These are phyloP conservation scores for Malaclemys terrapin DNA, from an alignment of 2,113 vertebrate genomes.

Conservation along the genomic window DNA sequence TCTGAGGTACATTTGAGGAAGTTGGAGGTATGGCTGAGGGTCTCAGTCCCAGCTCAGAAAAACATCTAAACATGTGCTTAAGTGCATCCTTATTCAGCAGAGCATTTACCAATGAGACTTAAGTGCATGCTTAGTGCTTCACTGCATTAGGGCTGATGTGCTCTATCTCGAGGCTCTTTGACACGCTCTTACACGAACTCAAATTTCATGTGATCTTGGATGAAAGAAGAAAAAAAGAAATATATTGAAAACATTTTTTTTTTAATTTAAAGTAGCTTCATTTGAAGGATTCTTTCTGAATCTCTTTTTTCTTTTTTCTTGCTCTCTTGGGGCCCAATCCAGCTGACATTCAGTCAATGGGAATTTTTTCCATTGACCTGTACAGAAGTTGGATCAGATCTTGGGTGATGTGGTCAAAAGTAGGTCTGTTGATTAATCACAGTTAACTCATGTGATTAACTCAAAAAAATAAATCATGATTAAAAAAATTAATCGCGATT, in stretches of 20 bases:
- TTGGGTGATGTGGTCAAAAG: neutral
- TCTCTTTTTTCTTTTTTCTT: neutral
- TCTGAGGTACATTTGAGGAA: neutral
- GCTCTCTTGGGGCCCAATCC: neutral
- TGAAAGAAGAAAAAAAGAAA: neutral
- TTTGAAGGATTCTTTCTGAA: neutral
- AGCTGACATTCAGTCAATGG: neutral
- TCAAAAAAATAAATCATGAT: no score
- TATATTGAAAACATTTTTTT: neutral
- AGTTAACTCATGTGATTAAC: no score
- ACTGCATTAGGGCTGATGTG: neutral
- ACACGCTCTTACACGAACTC: neutral
- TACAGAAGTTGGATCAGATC: neutral
- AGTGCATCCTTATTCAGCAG: neutral
- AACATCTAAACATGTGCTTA: neutral
- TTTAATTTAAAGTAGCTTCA: neutral
- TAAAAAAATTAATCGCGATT: no score
- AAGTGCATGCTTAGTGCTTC: accelerated
- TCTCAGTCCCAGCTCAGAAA: accelerated
- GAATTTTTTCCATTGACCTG: accelerated
- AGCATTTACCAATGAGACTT: accelerated
- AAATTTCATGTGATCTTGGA: neutral
- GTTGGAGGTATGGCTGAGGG: neutral
- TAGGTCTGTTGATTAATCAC: no score
- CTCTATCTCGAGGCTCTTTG: neutral